Conservation (phyloP, 2,797 vertebrate genomes). For the Anas capensis region DNA sequence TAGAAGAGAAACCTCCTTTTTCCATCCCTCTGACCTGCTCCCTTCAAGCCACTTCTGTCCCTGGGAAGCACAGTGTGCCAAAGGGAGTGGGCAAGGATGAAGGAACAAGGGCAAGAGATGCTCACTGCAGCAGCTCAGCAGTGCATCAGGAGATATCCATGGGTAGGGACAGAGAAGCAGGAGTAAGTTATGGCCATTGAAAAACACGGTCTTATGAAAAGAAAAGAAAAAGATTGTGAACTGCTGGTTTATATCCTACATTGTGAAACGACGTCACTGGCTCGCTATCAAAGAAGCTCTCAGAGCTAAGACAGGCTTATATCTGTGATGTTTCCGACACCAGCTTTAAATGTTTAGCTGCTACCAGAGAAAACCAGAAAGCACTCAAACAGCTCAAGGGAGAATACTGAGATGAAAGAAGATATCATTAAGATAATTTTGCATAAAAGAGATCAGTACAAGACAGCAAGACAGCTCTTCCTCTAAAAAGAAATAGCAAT, state of each 20-base stretch:
- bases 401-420: constrained; percentile 52
- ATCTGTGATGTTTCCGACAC: not conserved
- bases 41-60: not conserved
- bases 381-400: constrained; percentile 49
- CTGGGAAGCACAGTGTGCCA: not conserved
- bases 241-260: accelerated
- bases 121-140: accelerated
- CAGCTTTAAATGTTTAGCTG: constrained; percentile 31
- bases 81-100: accelerated
- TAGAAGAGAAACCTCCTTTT: not conserved
- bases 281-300: not conserved
- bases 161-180: accelerated
- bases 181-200: not conserved
- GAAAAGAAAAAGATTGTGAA: not conserved
- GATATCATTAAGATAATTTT: constrained; percentile 63
- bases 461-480: constrained; percentile 52
- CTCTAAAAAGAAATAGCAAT: constrained; percentile 30
- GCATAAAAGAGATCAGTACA: constrained; percentile 22
- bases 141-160: accelerated
- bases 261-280: not conserved
- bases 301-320: not conserved
- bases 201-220: not conserved
- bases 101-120: not conserved
- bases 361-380: constrained; percentile 40
- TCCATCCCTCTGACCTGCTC: not conserved